phyloP scores from a whole-genome alignment of 2,113 vertebrate species.

The Lichenostomus cassidix region DNA sequence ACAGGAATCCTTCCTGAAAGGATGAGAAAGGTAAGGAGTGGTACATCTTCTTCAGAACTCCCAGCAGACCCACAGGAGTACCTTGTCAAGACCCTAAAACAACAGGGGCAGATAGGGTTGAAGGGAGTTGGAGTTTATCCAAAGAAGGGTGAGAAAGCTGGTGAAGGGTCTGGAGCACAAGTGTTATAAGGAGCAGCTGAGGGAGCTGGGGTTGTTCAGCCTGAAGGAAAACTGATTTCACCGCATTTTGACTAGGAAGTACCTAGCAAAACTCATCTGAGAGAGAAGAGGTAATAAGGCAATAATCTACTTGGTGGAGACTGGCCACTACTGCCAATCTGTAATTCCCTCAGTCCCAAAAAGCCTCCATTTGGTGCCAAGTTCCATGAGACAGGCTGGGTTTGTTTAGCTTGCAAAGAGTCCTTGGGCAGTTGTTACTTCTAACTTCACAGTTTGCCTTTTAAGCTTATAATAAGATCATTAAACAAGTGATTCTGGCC shows the following conservation, averaged over 20 bases:
- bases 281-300: background rate
- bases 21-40: background rate
- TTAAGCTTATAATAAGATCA: background rate
- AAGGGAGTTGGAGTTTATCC: background rate
- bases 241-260: rapidly evolving
- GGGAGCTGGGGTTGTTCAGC: background rate
- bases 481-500: background rate
- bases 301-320: background rate
- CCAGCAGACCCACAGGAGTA: background rate
- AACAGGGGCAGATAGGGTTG: background rate
- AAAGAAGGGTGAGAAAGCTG: background rate
- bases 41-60: background rate
- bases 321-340: background rate
- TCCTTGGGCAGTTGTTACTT: background rate
- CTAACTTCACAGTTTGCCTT: background rate
- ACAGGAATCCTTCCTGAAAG: background rate
- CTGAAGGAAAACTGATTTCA: background rate
- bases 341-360: background rate
- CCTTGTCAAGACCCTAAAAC: background rate
- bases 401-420: background rate
- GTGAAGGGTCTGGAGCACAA: background rate
- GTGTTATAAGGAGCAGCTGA: background rate
- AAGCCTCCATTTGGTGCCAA: background rate
- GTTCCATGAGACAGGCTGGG: background rate
- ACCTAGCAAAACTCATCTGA: background rate